A percentile compares a stretch with the other conserved stretches of the same genome.
phyloP scores from a whole-genome alignment of 2,888 invertebrate species.

The Metallyticus violacea region DNA sequence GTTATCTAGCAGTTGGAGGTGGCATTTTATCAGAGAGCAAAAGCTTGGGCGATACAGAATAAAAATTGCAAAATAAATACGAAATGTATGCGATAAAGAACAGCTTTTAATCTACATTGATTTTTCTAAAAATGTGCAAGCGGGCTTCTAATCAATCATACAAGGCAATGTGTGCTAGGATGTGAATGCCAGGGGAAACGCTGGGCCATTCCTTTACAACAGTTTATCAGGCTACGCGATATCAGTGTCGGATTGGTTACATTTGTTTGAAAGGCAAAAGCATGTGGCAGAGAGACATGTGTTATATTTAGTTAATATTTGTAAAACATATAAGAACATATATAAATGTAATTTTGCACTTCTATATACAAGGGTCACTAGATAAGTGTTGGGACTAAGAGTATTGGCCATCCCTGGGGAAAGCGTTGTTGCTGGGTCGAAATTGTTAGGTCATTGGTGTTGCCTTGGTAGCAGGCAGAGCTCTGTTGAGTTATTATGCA shows the following conservation, averaged over 20 bases:
- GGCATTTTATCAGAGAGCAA: not conserved
- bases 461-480: too few relatives aligned
- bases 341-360: too few relatives aligned
- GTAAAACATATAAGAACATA: too few relatives aligned
- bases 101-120: not conserved
- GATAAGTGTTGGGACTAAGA: too few relatives aligned
- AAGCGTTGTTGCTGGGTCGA: too few relatives aligned
- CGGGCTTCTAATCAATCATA: not conserved
- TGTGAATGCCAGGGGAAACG: not conserved
- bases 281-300: too few relatives aligned
- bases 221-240: not conserved
- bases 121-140: not conserved
- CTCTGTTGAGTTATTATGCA: too few relatives aligned
- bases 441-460: too few relatives aligned
- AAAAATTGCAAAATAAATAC: not conserved
- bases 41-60: not conserved
- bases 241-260: not conserved
- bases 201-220: not conserved
- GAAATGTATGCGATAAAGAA: not conserved
- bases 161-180: not conserved
- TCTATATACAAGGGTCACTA: too few relatives aligned
- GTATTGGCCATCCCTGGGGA: too few relatives aligned
- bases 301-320: too few relatives aligned
- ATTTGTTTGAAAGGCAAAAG: not conserved
- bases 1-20: too few relatives aligned